Conservation (phyloP, 2,113 vertebrate species). For the Myrmophylax atrothorax region DNA sequence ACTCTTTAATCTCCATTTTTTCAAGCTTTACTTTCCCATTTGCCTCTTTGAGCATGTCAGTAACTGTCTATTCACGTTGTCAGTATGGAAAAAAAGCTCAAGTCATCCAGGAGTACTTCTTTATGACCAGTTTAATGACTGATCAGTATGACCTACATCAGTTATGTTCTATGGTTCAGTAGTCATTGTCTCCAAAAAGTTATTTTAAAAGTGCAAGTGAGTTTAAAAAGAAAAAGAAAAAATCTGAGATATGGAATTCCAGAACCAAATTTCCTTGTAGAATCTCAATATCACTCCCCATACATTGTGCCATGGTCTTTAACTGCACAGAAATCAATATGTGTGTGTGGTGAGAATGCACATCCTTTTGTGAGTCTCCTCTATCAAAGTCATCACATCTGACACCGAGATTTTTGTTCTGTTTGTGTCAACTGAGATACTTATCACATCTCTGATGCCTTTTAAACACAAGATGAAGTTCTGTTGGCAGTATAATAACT, state of each 20-base stretch:
- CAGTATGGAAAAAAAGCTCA: not conserved
- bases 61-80: not conserved
- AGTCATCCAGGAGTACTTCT: not conserved
- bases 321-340: not conserved
- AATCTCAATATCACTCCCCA: not conserved
- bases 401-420: not conserved
- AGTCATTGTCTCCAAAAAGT: not conserved
- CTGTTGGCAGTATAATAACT: not conserved
- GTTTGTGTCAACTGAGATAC: not conserved
- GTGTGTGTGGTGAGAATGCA: not conserved
- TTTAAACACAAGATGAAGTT: not conserved
- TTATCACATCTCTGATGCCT: not conserved
- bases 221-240: not conserved
- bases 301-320: not conserved
- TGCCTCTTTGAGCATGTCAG: not conserved
- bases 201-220: not conserved
- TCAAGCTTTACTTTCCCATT: not conserved
- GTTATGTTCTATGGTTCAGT: not conserved
- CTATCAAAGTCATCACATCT: not conserved
- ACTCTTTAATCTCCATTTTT: not conserved
- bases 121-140: not conserved
- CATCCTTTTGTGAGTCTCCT: not conserved
- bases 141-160: not conserved
- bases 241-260: not conserved
- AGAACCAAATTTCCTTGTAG: not conserved